phyloP scores from a whole-genome alignment of 2,113 vertebrate genomes.

The Drymodes brunneopygia region DNA sequence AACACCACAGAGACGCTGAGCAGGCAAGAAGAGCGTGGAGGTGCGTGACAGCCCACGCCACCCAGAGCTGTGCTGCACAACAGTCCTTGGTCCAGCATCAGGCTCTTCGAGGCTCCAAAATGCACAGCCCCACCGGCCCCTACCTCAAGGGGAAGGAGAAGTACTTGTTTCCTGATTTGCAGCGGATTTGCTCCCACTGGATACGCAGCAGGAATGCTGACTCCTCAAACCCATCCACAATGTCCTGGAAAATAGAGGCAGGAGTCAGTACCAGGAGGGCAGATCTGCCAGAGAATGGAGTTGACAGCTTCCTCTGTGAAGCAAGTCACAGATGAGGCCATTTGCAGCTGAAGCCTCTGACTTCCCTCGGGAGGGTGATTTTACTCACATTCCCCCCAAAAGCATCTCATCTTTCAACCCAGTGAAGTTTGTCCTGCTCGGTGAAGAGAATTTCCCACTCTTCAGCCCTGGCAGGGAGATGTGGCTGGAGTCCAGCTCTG shows the following conservation, averaged over 20 bases:
- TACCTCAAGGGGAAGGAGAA: slow-evolving; percentile 82
- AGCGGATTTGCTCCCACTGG: slow-evolving; percentile 78
- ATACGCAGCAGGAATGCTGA: slow-evolving; percentile 72
- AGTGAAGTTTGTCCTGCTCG: background rate
- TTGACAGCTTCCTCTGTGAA: background rate
- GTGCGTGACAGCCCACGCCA: background rate
- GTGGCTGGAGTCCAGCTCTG: background rate
- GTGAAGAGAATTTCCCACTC: background rate
- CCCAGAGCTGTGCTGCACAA: background rate
- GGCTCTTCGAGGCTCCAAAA: background rate
- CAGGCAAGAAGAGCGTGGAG: background rate
- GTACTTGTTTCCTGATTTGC: slow-evolving; percentile 89
- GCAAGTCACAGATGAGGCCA: background rate
- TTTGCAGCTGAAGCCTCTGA: background rate
- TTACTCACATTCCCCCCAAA: fast-evolving
- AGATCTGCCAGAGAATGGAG: background rate
- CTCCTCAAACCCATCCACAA: slow-evolving; percentile 83
- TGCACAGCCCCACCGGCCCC: background rate
- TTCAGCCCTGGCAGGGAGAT: background rate
- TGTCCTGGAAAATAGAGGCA: slow-evolving; percentile 64
- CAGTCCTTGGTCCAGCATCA: background rate
- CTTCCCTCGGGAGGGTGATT: background rate
- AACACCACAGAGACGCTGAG: background rate
- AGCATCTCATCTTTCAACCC: background rate
- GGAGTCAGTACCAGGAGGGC: background rate